These are phyloP conservation scores for Danio choprae DNA, from an alignment of 2,797 vertebrate species.

Conservation along the genomic window DNA sequence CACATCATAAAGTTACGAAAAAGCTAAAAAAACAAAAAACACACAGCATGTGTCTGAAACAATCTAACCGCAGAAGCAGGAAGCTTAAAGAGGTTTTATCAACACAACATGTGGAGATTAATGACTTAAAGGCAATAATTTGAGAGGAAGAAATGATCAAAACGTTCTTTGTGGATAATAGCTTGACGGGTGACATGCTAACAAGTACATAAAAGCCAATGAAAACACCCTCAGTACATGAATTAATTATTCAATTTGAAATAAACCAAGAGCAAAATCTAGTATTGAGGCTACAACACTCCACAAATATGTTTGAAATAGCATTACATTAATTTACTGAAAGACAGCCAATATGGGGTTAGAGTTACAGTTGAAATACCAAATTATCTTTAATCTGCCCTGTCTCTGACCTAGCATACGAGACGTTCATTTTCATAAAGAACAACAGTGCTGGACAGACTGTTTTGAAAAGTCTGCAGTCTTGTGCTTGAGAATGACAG, in stretches of 20 bases:
- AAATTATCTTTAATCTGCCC: conserved; percentile 18
- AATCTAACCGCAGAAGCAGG: not conserved
- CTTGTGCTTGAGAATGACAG: conserved; percentile 11
- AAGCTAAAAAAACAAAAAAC: not conserved
- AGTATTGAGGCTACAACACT: not conserved
- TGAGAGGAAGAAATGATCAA: conserved; percentile 11
- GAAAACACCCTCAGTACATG: not conserved
- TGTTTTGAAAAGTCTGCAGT: conserved; percentile 42
- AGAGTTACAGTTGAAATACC: not conserved
- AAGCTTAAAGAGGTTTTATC: conserved; percentile 17
- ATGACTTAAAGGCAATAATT: conserved; percentile 14
- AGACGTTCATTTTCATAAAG: conserved; percentile 42
- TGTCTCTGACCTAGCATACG: conserved; percentile 31
- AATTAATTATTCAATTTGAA: not conserved
- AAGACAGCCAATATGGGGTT: not conserved
- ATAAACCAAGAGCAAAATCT: not conserved
- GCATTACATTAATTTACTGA: not conserved
- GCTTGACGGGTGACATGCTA: not conserved
- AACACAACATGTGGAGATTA: not conserved
- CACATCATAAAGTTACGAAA: not conserved
- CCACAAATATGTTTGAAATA: not conserved
- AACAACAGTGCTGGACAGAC: conserved; percentile 32
- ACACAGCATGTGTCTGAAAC: not conserved
- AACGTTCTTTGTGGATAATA: not conserved
- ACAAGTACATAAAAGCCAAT: not conserved